Evolutionary conservation across 1,140 invertebrate genomes (phyloP).

Genomic region (Drosophila subobscura): DNA sequence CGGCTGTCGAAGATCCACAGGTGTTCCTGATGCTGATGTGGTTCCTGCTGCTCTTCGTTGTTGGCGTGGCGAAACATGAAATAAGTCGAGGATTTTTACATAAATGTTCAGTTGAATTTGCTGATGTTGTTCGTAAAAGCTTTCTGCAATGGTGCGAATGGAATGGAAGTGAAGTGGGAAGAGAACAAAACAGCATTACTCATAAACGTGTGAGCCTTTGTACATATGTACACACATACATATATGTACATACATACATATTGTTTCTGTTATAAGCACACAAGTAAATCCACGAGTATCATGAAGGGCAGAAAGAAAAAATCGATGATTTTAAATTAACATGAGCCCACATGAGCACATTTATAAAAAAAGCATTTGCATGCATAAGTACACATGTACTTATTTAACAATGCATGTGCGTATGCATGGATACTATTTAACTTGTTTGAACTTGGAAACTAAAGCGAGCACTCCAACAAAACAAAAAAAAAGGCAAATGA

Average conservation of each 20-base stretch:
- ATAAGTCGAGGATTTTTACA: conserved; percentile 64
- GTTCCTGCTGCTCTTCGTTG: conserved; percentile 21
- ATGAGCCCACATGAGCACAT: conserved; percentile 12
- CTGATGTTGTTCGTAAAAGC: conserved; percentile 9
- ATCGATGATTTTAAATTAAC: conserved; percentile 28
- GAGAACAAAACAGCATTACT: conserved; percentile 54
- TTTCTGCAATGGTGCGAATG: conserved; percentile 2
- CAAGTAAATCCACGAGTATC: too few relatives aligned
- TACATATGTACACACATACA: conserved; percentile 5
- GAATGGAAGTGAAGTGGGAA: conserved; percentile 1
- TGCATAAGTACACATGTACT: too few relatives aligned
- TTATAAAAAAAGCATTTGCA: conserved; percentile 3
- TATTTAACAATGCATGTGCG: background rate
- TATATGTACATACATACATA: conserved; percentile 1
- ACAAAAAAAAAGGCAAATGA: conserved; percentile 18
- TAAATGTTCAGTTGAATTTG: conserved; percentile 50
- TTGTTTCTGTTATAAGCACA: background rate
- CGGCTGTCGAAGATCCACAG: conserved; percentile 13
- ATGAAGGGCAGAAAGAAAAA: too few relatives aligned
- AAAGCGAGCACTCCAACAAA: conserved; percentile 14
- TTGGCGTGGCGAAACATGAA: conserved; percentile 62
- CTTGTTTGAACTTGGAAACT: conserved; percentile 69
- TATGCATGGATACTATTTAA: conserved; percentile 58
- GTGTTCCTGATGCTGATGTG: conserved; percentile 14
- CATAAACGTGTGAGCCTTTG: conserved; percentile 34